Percentiles rank a stretch among this genome's conserved stretches.
phyloP scores from a whole-genome alignment of 1,140 invertebrate genomes.

The Monochamus saltuarius region DNA sequence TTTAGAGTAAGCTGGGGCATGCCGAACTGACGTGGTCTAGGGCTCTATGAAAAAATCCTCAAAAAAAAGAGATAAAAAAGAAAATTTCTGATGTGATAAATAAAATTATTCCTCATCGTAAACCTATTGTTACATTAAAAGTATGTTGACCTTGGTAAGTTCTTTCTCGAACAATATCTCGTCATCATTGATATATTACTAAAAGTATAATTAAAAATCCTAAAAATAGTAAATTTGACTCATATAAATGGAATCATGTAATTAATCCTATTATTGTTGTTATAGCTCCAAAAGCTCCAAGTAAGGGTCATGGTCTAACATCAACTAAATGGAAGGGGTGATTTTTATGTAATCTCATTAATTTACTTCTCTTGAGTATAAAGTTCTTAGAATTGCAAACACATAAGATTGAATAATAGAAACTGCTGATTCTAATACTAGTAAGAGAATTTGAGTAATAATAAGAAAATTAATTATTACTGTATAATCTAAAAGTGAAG shows the following conservation, averaged over 20 bases:
- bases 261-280: conserved; percentile 52
- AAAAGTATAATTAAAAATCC: conserved; percentile 53
- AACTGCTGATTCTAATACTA: conserved; percentile 48
- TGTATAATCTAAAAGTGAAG: no score
- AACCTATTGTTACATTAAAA: conserved; percentile 52
- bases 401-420: conserved; percentile 44
- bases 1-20: no score
- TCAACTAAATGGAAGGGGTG: conserved; percentile 58
- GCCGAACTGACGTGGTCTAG: no score
- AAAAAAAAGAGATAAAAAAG: conserved; percentile 65
- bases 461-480: conserved; percentile 50
- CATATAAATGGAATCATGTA: conserved; percentile 57
- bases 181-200: conserved; percentile 64
- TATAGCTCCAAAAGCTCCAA: conserved; percentile 52
- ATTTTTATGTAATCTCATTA: conserved; percentile 51
- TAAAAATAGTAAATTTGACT: conserved; percentile 52
- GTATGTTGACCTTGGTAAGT: conserved; percentile 59
- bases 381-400: conserved; percentile 47
- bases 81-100: conserved; percentile 67
- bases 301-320: conserved; percentile 59
- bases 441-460: conserved; percentile 54
- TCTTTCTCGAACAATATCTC: conserved; percentile 61
- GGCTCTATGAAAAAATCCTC: conserved; percentile 65
- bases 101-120: conserved; percentile 62
- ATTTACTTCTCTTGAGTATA: no score